Evolutionary conservation across 2,888 invertebrate species (phyloP), one percentile per base, ranked within the genome.

Genomic region (Coelinius sp.): DNA sequence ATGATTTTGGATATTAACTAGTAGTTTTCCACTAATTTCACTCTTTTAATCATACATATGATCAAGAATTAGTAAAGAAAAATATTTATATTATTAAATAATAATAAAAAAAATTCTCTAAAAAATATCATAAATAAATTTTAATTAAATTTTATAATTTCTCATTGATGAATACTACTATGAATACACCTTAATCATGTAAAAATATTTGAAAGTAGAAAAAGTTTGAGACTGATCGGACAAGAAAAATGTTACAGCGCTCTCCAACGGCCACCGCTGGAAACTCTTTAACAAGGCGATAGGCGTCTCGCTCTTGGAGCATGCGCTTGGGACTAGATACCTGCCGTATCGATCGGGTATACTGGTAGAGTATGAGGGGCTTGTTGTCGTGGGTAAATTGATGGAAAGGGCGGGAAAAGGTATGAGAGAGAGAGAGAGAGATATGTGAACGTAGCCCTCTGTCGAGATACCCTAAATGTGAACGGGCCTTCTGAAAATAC

Each of bases 311-410:
- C 20, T 71, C 41, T 53, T 8, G 76, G 82, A 77, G 83, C 85
- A 85, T 86, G 87, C 87, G 87, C 85, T 66, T 76, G 73, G 76
- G 77, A 81, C 79, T 83, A 86, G 87, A 84, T 80, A 86, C 77
- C 87, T 87, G 80, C 86, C 82, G 81, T 86, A 87, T 87, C 87
- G 87, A 87, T 87, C 83, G 84, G 77, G 78, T 59, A 8, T 17
- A 49, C 1, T 35, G 59, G 22, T n/a, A n/a, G n/a, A n/a, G n/a
- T n/a, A n/a, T n/a, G n/a, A n/a, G n/a, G n/a, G n/a, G n/a, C n/a
- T 52, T 41, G n/a, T n/a, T n/a, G n/a, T 59, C 27, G 68, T 66
- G 73, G 44, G 59, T 71, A 73, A 24, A n/a, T n/a, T n/a, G n/a
- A 74, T 67, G 70, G 56, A 64, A 73, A 71, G 72, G 70, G 74